Evolutionary conservation across 2,113 vertebrate species (phyloP), one percentile per base, ranked within the genome.

Genomic region (Microtus pennsylvanicus): DNA sequence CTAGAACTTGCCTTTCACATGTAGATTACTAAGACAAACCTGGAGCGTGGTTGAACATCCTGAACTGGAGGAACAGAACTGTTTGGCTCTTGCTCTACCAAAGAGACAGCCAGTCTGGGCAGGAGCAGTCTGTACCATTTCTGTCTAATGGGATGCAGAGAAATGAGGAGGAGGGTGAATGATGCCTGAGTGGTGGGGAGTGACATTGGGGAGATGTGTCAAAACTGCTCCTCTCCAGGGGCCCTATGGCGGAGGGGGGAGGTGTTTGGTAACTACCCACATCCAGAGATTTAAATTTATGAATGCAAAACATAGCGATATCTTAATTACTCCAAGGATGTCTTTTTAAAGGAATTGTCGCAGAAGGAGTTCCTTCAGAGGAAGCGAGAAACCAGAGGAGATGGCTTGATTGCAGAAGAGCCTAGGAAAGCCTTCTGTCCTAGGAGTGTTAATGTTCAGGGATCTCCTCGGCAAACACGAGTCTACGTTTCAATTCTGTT

Each of bases 321-420:
- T 94, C 96, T 98, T 97, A 96, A 97, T 98, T 98, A 97, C 97
- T 97, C 96, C 94, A 85, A 97, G 50, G 52, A 96, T 81, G 75
- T 81, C 70, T 96, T 94, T 97, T 93, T 72, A 94, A 96, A 96
- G 94, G 80, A 97, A 92, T 4, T 58, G 4, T 91, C 33, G 95
- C 94, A 69, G 91, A 96, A 97, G 95, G 16, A 94, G 21, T 96
- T 98, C n/a, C 89, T 97, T 95, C 90, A 5, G 94, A 94, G 16
- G 6, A 97, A 97, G 93, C 86, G 89, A 95, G 83, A 94, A 97
- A 96, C 45, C 69, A 95, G 67, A 97, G 69, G 89, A 98, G 93
- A 89, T 0, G 47, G 83, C 70, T 98, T 96, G 89, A 94, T 94
- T 95, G 65, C 87, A 72, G 93, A 93, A 96, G 92, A 98, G 88